Evolutionary conservation across 2,113 vertebrate species (phyloP).

Genomic region (Labeo catla): DNA sequence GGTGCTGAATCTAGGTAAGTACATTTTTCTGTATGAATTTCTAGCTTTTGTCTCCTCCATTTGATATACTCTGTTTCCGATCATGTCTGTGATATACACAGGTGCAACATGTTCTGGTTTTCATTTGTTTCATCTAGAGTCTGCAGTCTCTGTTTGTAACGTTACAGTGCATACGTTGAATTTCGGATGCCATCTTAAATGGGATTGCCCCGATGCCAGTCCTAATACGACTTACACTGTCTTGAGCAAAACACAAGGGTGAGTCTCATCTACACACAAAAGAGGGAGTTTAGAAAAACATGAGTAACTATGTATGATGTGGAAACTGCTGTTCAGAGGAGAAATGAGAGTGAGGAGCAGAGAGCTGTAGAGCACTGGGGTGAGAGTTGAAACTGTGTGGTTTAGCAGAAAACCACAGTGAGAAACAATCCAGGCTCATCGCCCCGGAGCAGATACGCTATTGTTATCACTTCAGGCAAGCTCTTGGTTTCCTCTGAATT

Average conservation of each 20-base stretch:
- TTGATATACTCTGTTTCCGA: not conserved
- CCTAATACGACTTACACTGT: conserved; percentile 71
- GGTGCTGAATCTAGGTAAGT: conserved; percentile 43
- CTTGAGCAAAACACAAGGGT: conserved; percentile 70
- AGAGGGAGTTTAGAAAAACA: not conserved
- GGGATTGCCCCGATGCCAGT: conserved; percentile 68
- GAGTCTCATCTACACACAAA: conserved; percentile 45
- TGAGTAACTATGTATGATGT: not conserved
- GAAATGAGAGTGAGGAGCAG: not conserved
- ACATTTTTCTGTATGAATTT: not conserved
- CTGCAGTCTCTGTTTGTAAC: conserved; percentile 63
- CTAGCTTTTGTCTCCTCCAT: not conserved
- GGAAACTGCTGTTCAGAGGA: not conserved
- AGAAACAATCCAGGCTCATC: conserved; percentile 12
- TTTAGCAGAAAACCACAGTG: conserved; percentile 27
- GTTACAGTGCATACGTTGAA: conserved; percentile 66
- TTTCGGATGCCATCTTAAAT: conserved; percentile 72
- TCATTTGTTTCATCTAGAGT: conserved; percentile 63
- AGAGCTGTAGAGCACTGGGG: not conserved
- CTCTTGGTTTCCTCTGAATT: conserved; percentile 36
- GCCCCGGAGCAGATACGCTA: not conserved
- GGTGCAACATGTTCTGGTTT: conserved; percentile 42
- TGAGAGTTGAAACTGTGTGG: conserved; percentile 42
- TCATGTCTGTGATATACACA: conserved; percentile 48
- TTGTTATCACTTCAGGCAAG: not conserved